Base-by-base conservation (phyloP, 1,140 invertebrate species). In the Hermetia illucens region DNA sequence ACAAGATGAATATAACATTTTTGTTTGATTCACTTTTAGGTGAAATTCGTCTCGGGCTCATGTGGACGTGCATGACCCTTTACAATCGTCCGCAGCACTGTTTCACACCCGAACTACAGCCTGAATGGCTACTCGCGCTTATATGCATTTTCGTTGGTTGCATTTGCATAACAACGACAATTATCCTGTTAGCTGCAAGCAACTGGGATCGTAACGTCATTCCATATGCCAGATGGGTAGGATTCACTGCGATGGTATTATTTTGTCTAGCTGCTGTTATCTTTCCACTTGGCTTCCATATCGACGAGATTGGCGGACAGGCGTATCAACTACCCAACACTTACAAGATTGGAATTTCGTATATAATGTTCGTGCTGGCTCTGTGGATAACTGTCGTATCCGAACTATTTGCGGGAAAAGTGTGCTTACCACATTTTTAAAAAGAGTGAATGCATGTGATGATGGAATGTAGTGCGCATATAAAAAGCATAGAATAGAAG, bases 311-410 rank as follows among this genome's bases (percentile, higher is more conserved):
- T 49, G 90, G 90, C 35, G 91, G 91, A 3, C 86, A 93, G 58
- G 82, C 89, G 2, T 96, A 93, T 58, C 91, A 95, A 51, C 65
- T 96, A 21, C 92, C 91, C 3, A 92, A 90, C 61, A 92, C 86
- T 44, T 88, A 91, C 60, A 86, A 92, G 76, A 89, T 95, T 48
- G 90, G 90, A 49, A 85, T 92, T 40, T 92, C 89, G 1, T 95
- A 96, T 55, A 95, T 94, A 46, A 71, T 94, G 48, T 95, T 95
- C 68, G 88, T 94, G 20, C 64, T 95, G 27, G 88, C 90, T 21
- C 60, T 95, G 3, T 96, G 91, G 91, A 90, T 94, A 33, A 94
- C 89, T 31, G 91, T 95, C 4, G 84, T 95, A 46, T 94, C 90
- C 8, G 91, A 95, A 66, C 61, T 96, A 15, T 94, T 95, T 73